Percentiles rank a stretch among this genome's conserved stretches.
phyloP scores from a whole-genome alignment of 2,888 invertebrate genomes.

The Xestia rhomboidea region DNA sequence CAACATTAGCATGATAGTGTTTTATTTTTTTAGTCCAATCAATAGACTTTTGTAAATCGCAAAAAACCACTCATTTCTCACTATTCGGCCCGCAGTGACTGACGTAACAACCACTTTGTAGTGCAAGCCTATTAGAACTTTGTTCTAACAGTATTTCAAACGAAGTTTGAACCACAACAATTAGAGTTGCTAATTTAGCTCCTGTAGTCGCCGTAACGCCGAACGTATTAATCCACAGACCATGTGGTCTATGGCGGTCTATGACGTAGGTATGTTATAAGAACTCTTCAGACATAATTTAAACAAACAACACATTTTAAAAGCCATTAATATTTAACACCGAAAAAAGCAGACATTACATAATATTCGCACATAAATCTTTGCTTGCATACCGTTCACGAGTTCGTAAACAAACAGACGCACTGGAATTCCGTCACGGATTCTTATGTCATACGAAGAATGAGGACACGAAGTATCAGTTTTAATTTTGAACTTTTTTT shows the following conservation, averaged over 20 bases:
- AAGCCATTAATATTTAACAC: constrained; percentile 8
- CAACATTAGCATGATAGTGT: too few relatives aligned
- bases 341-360: constrained; percentile 42
- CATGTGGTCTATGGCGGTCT: too few relatives aligned
- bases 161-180: too few relatives aligned
- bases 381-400: constrained; percentile 29
- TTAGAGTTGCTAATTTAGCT: too few relatives aligned
- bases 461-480: constrained; percentile 11
- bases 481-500: not conserved
- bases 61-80: too few relatives aligned
- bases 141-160: too few relatives aligned
- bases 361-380: constrained; percentile 51
- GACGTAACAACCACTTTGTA: too few relatives aligned
- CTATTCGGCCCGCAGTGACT: too few relatives aligned
- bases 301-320: constrained; percentile 31
- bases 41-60: too few relatives aligned
- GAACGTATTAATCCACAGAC: not conserved
- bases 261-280: not conserved
- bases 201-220: too few relatives aligned
- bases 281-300: not conserved
- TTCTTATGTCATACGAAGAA: constrained; percentile 34
- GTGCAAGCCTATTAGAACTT: too few relatives aligned
- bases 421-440: constrained; percentile 47
- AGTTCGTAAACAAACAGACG: constrained; percentile 46
- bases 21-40: too few relatives aligned